These are phyloP conservation scores for Camelus bactrianus DNA, from an alignment of 2,113 vertebrate species.

Conservation along the genomic window DNA sequence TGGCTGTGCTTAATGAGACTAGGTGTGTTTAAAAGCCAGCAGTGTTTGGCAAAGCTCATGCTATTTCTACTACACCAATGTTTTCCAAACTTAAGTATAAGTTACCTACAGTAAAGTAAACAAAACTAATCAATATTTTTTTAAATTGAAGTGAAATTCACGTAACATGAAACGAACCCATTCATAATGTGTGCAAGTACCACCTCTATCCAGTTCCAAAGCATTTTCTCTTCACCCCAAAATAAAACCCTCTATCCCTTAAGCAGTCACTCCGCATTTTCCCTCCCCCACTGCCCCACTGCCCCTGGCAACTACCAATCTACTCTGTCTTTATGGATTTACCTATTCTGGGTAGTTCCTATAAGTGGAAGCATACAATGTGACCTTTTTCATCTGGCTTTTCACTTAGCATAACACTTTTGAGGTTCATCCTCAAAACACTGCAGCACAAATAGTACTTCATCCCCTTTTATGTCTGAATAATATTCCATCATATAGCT, in stretches of 20 bases:
- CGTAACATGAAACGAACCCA: not conserved
- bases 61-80: not conserved
- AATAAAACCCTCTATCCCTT: not conserved
- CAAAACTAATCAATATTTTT: constrained; percentile 38
- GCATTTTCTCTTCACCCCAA: not conserved
- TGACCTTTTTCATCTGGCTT: not conserved
- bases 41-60: not conserved
- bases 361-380: not conserved
- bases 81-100: constrained; percentile 42
- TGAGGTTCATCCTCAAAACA: not conserved
- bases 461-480: not conserved
- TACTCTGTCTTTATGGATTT: not conserved
- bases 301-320: not conserved
- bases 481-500: not conserved
- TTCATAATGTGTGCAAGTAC: not conserved
- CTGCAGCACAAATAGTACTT: not conserved
- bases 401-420: not conserved
- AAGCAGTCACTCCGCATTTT: not conserved
- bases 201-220: not conserved
- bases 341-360: not conserved
- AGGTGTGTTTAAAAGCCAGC: constrained; percentile 21
- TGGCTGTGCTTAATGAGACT: not conserved
- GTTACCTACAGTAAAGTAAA: not conserved
- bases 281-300: too few relatives aligned
- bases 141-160: constrained; percentile 35